Conservation (phyloP, 2,113 vertebrate species). For the Lepus europaeus region DNA sequence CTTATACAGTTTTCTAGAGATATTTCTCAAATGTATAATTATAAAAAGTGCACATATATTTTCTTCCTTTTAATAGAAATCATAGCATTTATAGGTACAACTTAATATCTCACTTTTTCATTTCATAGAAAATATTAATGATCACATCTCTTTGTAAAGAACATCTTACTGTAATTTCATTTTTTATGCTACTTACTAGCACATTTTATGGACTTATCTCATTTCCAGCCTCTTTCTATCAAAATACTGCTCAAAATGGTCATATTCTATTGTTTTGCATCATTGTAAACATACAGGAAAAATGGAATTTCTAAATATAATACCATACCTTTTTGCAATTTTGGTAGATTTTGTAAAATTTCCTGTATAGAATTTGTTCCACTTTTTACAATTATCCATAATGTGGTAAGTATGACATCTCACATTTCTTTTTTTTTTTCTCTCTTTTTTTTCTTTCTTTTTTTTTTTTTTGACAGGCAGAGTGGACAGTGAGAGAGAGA, state of each 20-base stretch:
- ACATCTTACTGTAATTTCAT: not conserved
- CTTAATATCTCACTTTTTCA: not conserved
- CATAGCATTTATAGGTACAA: not conserved
- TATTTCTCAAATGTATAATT: not conserved
- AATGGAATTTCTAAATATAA: not conserved
- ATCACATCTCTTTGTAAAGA: not conserved
- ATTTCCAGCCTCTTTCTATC: not conserved
- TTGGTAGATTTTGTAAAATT: constrained; percentile 29
- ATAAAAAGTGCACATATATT: not conserved
- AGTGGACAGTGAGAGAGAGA: no score
- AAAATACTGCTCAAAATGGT: not conserved
- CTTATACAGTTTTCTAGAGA: not conserved
- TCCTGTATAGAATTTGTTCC: not conserved
- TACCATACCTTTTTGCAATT: not conserved
- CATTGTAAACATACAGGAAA: not conserved
- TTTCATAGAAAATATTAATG: not conserved
- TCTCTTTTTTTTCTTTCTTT: no score
- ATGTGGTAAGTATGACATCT: not conserved
- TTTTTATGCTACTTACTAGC: not conserved
- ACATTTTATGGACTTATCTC: not conserved
- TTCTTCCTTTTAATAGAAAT: not conserved
- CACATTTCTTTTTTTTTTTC: no score
- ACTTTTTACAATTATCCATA: not conserved
- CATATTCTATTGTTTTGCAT: not conserved
- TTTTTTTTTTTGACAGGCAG: no score